Base-by-base conservation (phyloP, 2,888 invertebrate genomes). In the Xestia c-nigrum region DNA sequence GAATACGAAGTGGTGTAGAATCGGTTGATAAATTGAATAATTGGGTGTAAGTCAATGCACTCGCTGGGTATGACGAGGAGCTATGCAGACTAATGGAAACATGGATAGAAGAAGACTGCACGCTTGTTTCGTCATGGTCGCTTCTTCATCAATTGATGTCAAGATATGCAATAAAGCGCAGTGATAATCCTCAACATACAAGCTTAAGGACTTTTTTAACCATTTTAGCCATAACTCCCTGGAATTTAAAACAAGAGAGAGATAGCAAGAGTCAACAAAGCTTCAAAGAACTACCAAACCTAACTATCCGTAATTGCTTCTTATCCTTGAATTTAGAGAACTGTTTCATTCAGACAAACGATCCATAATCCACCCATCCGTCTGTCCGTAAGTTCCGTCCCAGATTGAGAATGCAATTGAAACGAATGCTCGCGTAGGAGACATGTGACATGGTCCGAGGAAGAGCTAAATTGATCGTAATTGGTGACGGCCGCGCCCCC, bases 381-480 rank as follows among this genome's bases (percentile, higher is more conserved):
- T 59, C 47, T 66, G 65, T 55, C 47, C 3, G 31, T 19, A 50
- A 38, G 68, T 72, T 81, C 81, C 66, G 81, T 72, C 38, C 57
- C 85, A 76, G 71, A 85, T 85, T 65, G 72, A 76, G 84, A 86
- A 78, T 86, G 84, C 79, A 83, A 84, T 84, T 86, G 84, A 83
- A 83, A 72, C 78, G 83, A 85, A 76, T 83, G 65, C 78, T 72
- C 61, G 64, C 43, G 84, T 84, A 70, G 84, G 86, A 72, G 84
- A 78, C 84, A 70, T 64, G 74, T 78, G 74, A 64, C 86, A 73
- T 72, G 59, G 85, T 85, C 85, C 64, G 77, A 84, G 77, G 85
- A 84, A 78, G 85, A 83, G 66, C 78, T 88, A 83, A 88, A 87
- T 87, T 88, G 89, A 85, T 80, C 77, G 84, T 85, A 87, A 87